Evolutionary conservation across 2,113 vertebrate genomes (phyloP).

Genomic region (Sakesphorus luctuosus): DNA sequence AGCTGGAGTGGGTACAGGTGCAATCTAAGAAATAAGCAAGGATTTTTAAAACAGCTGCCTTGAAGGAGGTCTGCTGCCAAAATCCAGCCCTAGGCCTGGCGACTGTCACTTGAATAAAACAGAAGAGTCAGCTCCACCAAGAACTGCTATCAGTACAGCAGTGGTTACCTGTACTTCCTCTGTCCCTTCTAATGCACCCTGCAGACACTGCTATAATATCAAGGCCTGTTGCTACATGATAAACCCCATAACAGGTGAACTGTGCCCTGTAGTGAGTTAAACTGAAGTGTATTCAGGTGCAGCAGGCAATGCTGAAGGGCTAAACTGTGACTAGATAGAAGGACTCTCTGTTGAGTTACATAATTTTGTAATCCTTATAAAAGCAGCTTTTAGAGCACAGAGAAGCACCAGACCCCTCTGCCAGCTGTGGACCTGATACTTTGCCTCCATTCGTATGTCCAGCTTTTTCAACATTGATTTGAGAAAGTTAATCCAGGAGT

Average conservation of each 20-base stretch:
- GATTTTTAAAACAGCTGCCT: neutral
- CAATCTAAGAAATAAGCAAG: neutral
- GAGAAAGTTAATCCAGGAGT: neutral
- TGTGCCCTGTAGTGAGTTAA: rapidly evolving
- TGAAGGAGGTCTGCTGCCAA: neutral
- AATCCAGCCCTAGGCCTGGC: neutral
- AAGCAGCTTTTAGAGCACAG: neutral
- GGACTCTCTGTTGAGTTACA: neutral
- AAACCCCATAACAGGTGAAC: neutral
- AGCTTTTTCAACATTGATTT: neutral
- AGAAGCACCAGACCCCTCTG: neutral
- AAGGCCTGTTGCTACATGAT: neutral
- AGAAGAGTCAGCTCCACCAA: neutral
- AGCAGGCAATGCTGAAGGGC: neutral
- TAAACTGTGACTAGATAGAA: neutral
- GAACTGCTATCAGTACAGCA: neutral
- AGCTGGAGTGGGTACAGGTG: neutral
- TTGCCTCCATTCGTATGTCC: neutral
- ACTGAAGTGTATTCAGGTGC: neutral
- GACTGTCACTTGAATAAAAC: neutral
- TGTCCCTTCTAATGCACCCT: neutral
- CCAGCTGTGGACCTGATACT: neutral
- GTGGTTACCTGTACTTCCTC: neutral
- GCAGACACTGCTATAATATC: neutral
- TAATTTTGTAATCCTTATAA: neutral